Evolutionary conservation across 2,888 invertebrate genomes (phyloP), one percentile per base, ranked within the genome.

Genomic region (Vesta saturnalis): DNA sequence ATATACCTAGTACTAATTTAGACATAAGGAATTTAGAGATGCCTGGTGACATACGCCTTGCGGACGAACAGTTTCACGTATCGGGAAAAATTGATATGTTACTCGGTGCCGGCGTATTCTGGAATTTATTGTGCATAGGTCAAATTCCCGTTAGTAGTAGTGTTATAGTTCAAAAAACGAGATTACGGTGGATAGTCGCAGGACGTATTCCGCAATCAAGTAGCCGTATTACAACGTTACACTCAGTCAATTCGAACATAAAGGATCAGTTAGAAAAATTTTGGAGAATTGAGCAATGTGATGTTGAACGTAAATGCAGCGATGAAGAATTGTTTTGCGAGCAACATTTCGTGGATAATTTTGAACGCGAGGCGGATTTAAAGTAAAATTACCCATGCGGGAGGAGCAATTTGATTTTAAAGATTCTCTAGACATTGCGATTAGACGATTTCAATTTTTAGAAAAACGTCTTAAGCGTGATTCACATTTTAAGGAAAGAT

Each of bases 41-140:
- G 5, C 61, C 54, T 1, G 8, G 16, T 15, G n/a, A 54, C 14
- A 52, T 61, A 1, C n/a, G n/a, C 4, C 22, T 61, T 19, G 61
- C 61, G 2, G 61, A 61, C 10, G 5, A 14, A 1, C 0, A 22
- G 4, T 61, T 47, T 52, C 1, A 61, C 19, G 12, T 19, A 1
- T 6, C 22, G n/a, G 3, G 23, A 2, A 19, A 16, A 52, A 61
- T 61, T 3, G 54, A 61, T 15, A 12, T 61, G 0, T 22, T 61
- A 54, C 2, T 61, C 15, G 61, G 61, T 21, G 61, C 61, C 0
- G 61, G 43, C 1, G 23, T 59, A 6, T 59, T 59, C 10, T 59
- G 46, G 46, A 46, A 12, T 14, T 46, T 46, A 46, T 46, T 46
- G 15, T 4, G 46, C n/a, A n/a, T n/a, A n/a, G n/a, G n/a, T n/a